phyloP scores from a whole-genome alignment of 2,113 vertebrate genomes.

The Epinephelus cyanopodus region DNA sequence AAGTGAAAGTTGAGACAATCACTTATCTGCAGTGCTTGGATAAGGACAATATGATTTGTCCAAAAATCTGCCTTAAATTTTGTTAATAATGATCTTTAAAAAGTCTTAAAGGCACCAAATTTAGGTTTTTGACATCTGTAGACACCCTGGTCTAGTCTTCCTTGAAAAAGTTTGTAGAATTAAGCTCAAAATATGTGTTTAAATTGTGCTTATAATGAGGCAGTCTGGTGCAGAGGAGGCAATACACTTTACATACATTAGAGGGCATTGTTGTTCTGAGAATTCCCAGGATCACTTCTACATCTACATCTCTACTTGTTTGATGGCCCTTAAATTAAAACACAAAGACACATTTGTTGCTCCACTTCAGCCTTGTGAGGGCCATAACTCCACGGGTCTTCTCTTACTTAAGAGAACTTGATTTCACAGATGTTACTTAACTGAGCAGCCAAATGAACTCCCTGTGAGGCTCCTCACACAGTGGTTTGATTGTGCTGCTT shows the following conservation, averaged over 20 bases:
- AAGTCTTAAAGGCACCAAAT: no score
- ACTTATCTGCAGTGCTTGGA: no score
- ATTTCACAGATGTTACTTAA: conserved; percentile 77
- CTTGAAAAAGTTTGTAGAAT: not conserved
- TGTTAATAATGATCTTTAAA: no score
- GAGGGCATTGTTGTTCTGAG: conserved; percentile 47
- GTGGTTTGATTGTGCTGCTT: conserved; percentile 77
- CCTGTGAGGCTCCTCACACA: conserved; percentile 70
- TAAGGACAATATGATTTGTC: not conserved
- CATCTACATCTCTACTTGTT: not conserved
- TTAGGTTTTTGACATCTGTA: no score
- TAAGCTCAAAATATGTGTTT: not conserved
- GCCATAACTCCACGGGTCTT: conserved; percentile 32
- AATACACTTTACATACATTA: conserved; percentile 34
- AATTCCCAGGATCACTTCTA: not conserved
- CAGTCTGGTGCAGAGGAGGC: not conserved
- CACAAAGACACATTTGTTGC: conserved; percentile 64
- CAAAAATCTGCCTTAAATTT: no score
- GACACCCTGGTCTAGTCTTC: not conserved
- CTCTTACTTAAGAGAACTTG: conserved; percentile 68
- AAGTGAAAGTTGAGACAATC: no score
- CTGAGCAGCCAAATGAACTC: conserved; percentile 62
- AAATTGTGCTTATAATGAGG: not conserved
- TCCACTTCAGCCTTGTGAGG: conserved; percentile 29
- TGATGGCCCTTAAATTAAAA: conserved; percentile 13